Evolutionary conservation across 2,888 invertebrate genomes (phyloP), one percentile per base, ranked within the genome.

Genomic region (Agrochola litura): DNA sequence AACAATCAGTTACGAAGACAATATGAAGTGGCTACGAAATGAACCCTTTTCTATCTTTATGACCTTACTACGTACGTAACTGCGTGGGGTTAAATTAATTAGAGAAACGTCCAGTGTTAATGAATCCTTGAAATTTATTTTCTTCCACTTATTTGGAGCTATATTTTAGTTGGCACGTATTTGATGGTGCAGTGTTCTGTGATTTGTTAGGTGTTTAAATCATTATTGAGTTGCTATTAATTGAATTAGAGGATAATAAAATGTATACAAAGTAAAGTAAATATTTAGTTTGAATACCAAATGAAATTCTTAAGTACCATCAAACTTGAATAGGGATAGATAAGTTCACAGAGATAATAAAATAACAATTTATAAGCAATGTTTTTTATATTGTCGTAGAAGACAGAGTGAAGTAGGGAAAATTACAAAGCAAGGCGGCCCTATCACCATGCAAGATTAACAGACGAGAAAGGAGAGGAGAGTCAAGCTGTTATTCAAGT

Each of bases 51-150:
- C 65, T 22, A 37, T 73, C 58, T 84, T 86, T 72, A 76, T 54
- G 54, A 65, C 71, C 73, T 37, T 22, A 25, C 61, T n/a, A 49
- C 46, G 73, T 12, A 25, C 43, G 68, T 43, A 72, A 76, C 73
- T 72, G 63, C 69, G 61, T 25, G 19, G 69, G 68, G 49, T 71
- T 56, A 74, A 67, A 66, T 74, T 84, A 83, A 83, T 86, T 72
- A 69, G 25, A 70, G 79, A 63, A 73, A 67, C 65, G 73, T 54
- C 63, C 71, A 76, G 30, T 68, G 63, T 30, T 76, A 79, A 84
- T 84, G 66, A 79, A 71, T 73, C 43, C 66, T 54, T 58, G 19
- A 56, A 70, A 86, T 77, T 77, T 86, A 83, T 83, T 77, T 67
- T 67, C 41, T 64, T 58, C 2, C 49, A 30, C 25, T 30, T 43